phyloP scores from a whole-genome alignment of 2,888 invertebrate species.

The Mimachlamys varia region DNA sequence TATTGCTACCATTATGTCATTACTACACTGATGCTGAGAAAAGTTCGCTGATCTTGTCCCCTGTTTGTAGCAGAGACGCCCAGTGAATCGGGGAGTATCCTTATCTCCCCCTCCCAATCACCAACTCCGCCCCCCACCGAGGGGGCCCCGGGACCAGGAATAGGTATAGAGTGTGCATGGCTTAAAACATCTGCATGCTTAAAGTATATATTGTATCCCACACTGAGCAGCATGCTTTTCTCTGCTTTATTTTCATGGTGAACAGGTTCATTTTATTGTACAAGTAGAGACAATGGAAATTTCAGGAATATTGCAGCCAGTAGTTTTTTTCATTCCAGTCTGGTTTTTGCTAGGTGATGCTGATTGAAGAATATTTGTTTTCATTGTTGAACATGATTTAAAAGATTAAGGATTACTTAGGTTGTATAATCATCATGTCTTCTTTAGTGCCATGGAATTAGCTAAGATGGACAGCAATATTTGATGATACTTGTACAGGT shows the following conservation, averaged over 20 bases:
- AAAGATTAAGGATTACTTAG: no score
- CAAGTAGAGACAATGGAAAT: not conserved
- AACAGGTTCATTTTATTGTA: not conserved
- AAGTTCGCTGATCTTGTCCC: not conserved
- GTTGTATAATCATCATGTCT: no score
- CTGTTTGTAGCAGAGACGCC: constrained; percentile 20
- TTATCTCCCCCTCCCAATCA: not conserved
- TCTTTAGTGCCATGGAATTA: no score
- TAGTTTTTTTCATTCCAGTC: not conserved
- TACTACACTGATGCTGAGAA: not conserved
- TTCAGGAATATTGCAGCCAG: not conserved
- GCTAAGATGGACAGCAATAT: no score
- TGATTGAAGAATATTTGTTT: no score
- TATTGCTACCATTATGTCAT: not conserved
- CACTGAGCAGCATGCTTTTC: not conserved
- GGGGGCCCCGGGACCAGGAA: not conserved
- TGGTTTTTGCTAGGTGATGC: no score
- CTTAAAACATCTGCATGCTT: not conserved
- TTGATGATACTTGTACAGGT: no score
- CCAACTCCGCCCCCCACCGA: not conserved
- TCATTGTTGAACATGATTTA: no score
- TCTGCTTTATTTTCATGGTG: not conserved
- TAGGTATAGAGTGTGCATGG: constrained; percentile 27
- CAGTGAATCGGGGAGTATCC: not conserved
- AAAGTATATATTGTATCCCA: not conserved